These are phyloP conservation scores for Trichonephila clavipes DNA, from an alignment of 1,140 invertebrate genomes.

Conservation along the genomic window DNA sequence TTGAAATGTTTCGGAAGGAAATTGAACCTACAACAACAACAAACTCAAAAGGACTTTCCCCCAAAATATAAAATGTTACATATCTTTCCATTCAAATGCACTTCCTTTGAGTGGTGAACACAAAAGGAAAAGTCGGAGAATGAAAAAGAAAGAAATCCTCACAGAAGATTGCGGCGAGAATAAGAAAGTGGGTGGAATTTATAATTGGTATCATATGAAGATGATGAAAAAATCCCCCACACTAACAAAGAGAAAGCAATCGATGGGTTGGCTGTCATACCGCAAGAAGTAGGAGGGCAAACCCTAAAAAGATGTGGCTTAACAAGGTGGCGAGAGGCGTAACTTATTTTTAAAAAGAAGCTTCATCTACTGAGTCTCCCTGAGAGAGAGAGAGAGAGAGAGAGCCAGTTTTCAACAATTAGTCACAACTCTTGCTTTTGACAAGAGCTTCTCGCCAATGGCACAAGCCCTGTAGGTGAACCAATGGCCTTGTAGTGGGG, in stretches of 20 bases:
- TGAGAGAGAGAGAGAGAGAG: no score
- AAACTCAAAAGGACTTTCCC: no score
- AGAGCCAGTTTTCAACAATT: slow-evolving; percentile 63
- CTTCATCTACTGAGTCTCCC: slow-evolving; percentile 64
- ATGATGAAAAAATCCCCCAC: background rate
- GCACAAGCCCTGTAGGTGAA: background rate
- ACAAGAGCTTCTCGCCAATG: slow-evolving; percentile 43
- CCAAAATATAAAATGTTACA: no score
- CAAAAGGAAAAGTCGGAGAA: background rate
- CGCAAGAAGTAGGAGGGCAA: slow-evolving; percentile 58
- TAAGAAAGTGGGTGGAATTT: slow-evolving; percentile 67
- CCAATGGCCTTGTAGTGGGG: slow-evolving; percentile 71
- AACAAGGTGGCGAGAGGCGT: slow-evolving; percentile 75
- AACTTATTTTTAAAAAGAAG: slow-evolving; percentile 69
- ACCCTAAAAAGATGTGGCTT: slow-evolving; percentile 57
- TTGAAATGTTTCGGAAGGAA: no score
- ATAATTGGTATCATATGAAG: slow-evolving; percentile 59
- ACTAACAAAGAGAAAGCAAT: slow-evolving; percentile 29
- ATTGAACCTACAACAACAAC: no score
- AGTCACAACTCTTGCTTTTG: slow-evolving; percentile 69
- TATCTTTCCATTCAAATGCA: background rate
- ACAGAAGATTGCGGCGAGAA: slow-evolving; percentile 28
- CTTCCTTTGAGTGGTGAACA: background rate
- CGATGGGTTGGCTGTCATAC: slow-evolving; percentile 4
- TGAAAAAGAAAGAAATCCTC: background rate